Evolutionary conservation across 2,888 invertebrate genomes (phyloP), one percentile per base, ranked within the genome.

Genomic region (Thalpophila matura): DNA sequence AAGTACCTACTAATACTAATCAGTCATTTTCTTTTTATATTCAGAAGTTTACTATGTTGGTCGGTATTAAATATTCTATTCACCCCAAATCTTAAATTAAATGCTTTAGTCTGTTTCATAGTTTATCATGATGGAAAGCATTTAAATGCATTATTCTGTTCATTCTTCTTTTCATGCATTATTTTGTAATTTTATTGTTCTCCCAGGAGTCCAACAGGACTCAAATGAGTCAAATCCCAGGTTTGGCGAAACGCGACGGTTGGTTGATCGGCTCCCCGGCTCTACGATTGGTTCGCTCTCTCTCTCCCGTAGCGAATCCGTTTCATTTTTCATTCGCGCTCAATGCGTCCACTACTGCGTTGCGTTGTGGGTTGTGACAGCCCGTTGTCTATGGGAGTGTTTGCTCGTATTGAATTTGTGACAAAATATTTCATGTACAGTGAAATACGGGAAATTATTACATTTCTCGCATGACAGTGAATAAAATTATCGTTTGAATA

Each of bases 381-480:
- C 81, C 79, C 85, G 77, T 91, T 93, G 90, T 92, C 90, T 92
- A 91, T 93, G 92, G 92, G 89, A 91, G 89, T 90, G 88, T 83
- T 87, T 85, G 86, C 83, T 88, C 90, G 92, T 91, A 91, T 91
- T 80, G 88, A 89, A 90, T 91, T 90, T 86, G 89, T 91, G 89
- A 82, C 63, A 82, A 86, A 87, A 81, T 87, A 88, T 83, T 88
- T 82, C 65, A 86, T 90, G 77, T 88, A 79, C 88, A 87, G 90
- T 93, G 91, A 85, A 87, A 82, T 81, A 74, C 71, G 80, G 68
- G 82, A 84, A 87, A 86, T 82, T 83, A 83, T 79, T 79, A 76
- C 68, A 84, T 86, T 87, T 89, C 81, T 91, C 91, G 93, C 87
- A 94, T 95, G 94, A 91, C 80, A 93, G 94, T 95, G 93, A 89